A percentile compares a stretch with the other conserved stretches of the same genome.
Evolutionary conservation across 30 jellyfish, hydroid and myxozoan species (phyloP).

Genomic region (Aurelia aurita complex sp. Pacific): DNA sequence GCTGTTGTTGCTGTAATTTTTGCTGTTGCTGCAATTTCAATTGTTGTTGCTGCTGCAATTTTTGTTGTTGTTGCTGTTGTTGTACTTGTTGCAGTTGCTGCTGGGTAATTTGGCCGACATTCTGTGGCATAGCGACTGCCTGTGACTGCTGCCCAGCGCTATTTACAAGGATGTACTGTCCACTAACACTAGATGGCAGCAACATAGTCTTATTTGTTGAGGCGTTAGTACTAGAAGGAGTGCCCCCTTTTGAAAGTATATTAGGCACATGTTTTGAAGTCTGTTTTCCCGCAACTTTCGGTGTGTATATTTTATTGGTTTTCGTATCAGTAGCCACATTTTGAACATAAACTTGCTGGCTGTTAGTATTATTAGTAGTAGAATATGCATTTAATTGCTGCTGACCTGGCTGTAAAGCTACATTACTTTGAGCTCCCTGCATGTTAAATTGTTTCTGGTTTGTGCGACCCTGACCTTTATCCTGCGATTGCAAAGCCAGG

Average conservation of each 20-base stretch:
- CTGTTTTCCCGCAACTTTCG: conserved; percentile 21
- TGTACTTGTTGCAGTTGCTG: conserved; percentile 18
- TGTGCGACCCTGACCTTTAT: no score
- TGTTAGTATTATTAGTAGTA: background rate
- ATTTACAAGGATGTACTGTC: conserved; percentile 55
- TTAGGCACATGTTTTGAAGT: conserved; percentile 42
- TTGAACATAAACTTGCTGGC: conserved; percentile 21
- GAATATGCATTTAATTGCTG: conserved; percentile 6
- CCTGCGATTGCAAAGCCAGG: no score
- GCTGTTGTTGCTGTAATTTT: background rate
- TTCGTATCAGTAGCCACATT: background rate
- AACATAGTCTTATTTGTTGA: conserved; percentile 31
- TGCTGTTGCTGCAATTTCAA: background rate
- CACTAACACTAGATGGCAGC: conserved; percentile 54
- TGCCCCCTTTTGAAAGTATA: conserved; percentile 50
- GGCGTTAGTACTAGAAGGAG: conserved; percentile 8
- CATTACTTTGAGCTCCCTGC: no score
- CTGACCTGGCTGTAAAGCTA: background rate
- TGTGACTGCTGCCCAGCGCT: conserved; percentile 59
- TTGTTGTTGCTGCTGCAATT: conserved; percentile 1
- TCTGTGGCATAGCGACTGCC: conserved; percentile 16
- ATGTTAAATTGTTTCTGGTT: no score
- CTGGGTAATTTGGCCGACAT: conserved; percentile 11
- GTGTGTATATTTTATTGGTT: conserved; percentile 16
- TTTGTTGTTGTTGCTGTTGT: conserved; percentile 36